These are phyloP conservation scores for Phyto melanocephala DNA, from an alignment of 2,888 invertebrate species.

Conservation along the genomic window DNA sequence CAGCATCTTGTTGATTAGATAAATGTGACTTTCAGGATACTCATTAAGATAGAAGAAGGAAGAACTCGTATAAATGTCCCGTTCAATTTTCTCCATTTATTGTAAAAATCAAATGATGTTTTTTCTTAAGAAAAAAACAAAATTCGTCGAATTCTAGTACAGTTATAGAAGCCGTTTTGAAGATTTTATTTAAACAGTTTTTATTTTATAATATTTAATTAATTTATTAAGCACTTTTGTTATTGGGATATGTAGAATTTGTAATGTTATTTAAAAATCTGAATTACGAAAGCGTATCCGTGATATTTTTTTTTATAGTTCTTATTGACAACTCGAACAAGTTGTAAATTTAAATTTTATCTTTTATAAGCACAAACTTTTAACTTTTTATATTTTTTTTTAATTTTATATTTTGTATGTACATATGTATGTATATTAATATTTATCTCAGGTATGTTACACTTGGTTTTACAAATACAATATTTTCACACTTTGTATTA, in stretches of 20 bases:
- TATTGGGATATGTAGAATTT: conserved; percentile 37
- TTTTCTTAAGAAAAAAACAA: neutral
- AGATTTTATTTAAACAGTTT: neutral
- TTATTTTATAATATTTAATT: neutral
- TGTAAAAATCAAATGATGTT: conserved; percentile 63
- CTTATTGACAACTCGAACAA: conserved; percentile 34
- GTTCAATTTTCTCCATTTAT: conserved; percentile 78
- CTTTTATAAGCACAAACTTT: neutral
- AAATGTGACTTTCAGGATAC: conserved; percentile 77
- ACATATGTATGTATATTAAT: neutral
- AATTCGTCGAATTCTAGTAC: neutral
- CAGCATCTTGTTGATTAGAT: conserved; percentile 82
- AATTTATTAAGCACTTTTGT: neutral
- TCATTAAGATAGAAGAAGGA: conserved; percentile 74
- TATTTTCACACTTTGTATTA: conserved; percentile 11
- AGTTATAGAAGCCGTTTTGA: conserved; percentile 19
- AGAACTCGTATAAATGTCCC: conserved; percentile 69
- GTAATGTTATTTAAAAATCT: conserved; percentile 39
- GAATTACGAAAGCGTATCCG: neutral
- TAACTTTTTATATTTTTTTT: conserved; percentile 50
- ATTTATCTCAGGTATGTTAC: neutral
- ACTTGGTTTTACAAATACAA: no score
- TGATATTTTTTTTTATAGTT: neutral
- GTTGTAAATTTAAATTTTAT: conserved; percentile 59
- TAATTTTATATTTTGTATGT: neutral